Conservation (phyloP, 2,888 invertebrate genomes). For the Notocelia uddmanniana region DNA sequence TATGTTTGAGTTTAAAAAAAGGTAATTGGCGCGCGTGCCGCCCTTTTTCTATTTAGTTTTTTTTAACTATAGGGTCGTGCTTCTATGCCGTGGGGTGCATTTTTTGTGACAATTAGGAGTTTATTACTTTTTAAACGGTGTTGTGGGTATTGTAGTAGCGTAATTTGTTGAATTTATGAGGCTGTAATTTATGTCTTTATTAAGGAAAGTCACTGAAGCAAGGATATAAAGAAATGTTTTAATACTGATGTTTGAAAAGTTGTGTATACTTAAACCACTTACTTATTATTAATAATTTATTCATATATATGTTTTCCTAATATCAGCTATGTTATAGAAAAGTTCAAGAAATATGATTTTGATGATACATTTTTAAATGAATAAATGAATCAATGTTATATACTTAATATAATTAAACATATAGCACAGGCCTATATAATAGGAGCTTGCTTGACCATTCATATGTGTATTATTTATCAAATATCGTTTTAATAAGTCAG, state of each 20-base stretch:
- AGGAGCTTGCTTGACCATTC: too few species aligned
- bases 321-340: too few species aligned
- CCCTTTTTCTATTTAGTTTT: conserved; percentile 65
- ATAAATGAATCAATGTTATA: too few species aligned
- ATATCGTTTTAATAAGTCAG: too few species aligned
- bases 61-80: conserved; percentile 59
- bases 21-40: conserved; percentile 82
- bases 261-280: background rate
- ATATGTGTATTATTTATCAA: too few species aligned
- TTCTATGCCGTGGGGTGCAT: conserved; percentile 70
- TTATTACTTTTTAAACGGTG: conserved; percentile 67
- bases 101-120: conserved; percentile 79
- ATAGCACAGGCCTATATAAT: too few species aligned
- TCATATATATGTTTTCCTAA: too few species aligned
- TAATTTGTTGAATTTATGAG: conserved; percentile 57
- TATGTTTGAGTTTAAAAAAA: conserved; percentile 71
- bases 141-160: conserved; percentile 59
- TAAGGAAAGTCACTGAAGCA: conserved; percentile 6
- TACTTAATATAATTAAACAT: too few species aligned
- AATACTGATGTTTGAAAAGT: background rate
- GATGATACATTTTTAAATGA: too few species aligned
- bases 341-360: too few species aligned
- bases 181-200: conserved; percentile 51
- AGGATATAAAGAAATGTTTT: background rate
- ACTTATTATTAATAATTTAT: background rate